phyloP scores from a whole-genome alignment of 2,888 invertebrate species.

The Ceraclea dissimilis region DNA sequence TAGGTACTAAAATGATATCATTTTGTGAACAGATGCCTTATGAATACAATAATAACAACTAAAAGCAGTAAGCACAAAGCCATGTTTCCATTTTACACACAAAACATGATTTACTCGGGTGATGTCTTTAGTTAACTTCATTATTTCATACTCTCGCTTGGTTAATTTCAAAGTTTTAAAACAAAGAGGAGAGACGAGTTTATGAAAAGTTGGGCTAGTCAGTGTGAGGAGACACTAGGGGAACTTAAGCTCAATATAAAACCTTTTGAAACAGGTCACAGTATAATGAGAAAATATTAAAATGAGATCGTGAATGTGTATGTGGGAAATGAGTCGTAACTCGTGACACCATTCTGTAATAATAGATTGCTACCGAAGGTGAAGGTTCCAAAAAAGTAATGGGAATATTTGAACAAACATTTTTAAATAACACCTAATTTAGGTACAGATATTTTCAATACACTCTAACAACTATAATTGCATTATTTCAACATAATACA shows the following conservation, averaged over 20 bases:
- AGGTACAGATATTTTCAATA: too few species aligned
- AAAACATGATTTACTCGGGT: constrained; percentile 5
- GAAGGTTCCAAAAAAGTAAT: too few species aligned
- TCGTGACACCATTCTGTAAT: background rate
- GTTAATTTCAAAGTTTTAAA: constrained; percentile 12
- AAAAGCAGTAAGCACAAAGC: background rate
- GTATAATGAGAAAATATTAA: background rate
- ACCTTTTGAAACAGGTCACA: background rate
- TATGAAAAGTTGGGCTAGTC: constrained; percentile 1
- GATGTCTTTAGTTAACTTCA: constrained; percentile 9
- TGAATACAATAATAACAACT: background rate
- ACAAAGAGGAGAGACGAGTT: constrained; percentile 8
- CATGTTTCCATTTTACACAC: constrained; percentile 3
- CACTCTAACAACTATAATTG: too few species aligned
- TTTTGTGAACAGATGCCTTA: constrained; percentile 1
- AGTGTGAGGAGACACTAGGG: background rate
- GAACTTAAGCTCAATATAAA: background rate
- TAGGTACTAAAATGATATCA: background rate
- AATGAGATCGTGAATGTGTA: background rate
- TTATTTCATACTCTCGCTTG: constrained; percentile 4
- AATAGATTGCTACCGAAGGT: too few species aligned
- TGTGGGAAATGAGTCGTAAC: background rate
- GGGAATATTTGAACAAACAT: too few species aligned
- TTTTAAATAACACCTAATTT: too few species aligned
- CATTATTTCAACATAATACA: too few species aligned